Evolutionary conservation across 2,113 vertebrate genomes (phyloP), one percentile per base, ranked within the genome.

Genomic region (Amphiprion ocellaris): DNA sequence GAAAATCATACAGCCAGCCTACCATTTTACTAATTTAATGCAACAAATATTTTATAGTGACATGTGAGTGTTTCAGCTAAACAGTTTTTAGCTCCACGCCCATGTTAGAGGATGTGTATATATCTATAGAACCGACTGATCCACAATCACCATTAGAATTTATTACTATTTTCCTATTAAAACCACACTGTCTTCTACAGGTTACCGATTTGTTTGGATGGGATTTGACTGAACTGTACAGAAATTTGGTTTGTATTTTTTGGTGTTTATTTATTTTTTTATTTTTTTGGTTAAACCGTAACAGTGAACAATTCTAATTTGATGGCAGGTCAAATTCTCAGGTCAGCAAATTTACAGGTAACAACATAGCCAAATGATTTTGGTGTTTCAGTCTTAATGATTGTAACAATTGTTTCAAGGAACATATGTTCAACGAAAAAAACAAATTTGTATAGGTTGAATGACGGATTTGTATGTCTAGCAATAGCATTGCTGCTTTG

Each of bases 211-310:
- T 66, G 15, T 62, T 70, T 44, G 24, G 4, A 0, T 16, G 17
- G 64, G 17, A 47, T 67, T 50, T 21, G 8, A 59, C 6, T 11
- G 9, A 60, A 65, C 7, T 24, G 4, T 46, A 28, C 4, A 49
- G n/a, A 71, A 52, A 62, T 80, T 72, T 72, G 14, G 41, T 63
- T 52, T 0, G 10, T 23, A 19, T 62, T 74, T 80, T 82, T 89
- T 80, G 83, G 74, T 67, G 41, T 59, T 52, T 0, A 12, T 23
- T 17, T 62, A 65, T 82, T 82, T 88, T 80, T 81, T 8, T 47
- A 19, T n/a, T 10, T 12, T 61, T 77, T 77, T 86, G 80, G 75
- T 85, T 69, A 50, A 58, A 62, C 62, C 47, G 46, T 44, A 37
- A 44, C 52, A 5, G 26, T 19, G 9, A 9, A 53, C 44, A 61